A percentile compares a stretch with the other conserved stretches of the same genome.
phyloP scores from a whole-genome alignment of 2,888 invertebrate genomes.

The Ornithoptera priamus region DNA sequence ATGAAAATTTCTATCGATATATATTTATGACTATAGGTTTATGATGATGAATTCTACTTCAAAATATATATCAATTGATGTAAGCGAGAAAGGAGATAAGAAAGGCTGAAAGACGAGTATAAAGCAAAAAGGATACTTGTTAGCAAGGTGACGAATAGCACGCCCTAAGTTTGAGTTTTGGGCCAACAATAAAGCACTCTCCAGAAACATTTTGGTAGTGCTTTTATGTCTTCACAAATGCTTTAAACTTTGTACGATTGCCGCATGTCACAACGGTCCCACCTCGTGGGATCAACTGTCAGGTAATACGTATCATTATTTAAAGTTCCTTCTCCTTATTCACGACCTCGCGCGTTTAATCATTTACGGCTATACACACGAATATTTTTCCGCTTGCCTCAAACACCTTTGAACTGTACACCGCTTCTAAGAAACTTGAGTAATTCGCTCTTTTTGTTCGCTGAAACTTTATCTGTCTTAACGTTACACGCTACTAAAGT shows the following conservation, averaged over 20 bases:
- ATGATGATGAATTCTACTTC: no score
- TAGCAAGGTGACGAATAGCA: not conserved
- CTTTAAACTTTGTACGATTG: slow-evolving; percentile 63
- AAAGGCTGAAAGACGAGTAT: no score
- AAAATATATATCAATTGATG: no score
- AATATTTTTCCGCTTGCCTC: slow-evolving; percentile 5
- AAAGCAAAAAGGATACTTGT: no score
- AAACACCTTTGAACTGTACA: not conserved
- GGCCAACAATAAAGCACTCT: slow-evolving; percentile 39
- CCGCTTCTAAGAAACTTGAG: not conserved
- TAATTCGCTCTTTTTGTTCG: not conserved
- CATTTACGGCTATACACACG: slow-evolving; percentile 40
- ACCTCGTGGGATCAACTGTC: slow-evolving; percentile 54
- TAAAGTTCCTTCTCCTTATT: slow-evolving; percentile 39
- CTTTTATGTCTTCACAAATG: slow-evolving; percentile 71
- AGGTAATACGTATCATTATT: slow-evolving; percentile 34
- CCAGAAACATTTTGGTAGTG: slow-evolving; percentile 64
- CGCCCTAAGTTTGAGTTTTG: slow-evolving; percentile 36
- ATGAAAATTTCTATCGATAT: no score
- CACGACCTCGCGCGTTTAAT: slow-evolving; percentile 34
- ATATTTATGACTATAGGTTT: no score
- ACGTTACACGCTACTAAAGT: not conserved
- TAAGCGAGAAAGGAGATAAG: no score
- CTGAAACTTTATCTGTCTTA: not conserved
- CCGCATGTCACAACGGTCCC: slow-evolving; percentile 51